Evolutionary conservation across 2,797 vertebrate genomes (phyloP).

Genomic region (Chelonia mydas): DNA sequence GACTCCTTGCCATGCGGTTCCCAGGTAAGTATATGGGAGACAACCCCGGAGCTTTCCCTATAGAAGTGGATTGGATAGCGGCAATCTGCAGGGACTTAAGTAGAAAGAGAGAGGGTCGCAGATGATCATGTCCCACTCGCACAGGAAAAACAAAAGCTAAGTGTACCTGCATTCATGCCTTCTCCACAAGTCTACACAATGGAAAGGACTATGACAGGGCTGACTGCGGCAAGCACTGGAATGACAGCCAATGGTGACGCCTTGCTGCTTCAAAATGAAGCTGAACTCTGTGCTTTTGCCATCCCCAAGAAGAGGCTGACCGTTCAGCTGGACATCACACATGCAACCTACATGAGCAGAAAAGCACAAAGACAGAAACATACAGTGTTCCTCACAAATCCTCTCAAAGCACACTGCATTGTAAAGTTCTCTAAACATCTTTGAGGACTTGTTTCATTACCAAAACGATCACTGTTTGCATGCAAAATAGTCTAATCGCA

Average conservation of each 20-base stretch:
- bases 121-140: background rate
- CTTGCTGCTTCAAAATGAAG: constrained; percentile 79
- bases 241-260: constrained; percentile 82
- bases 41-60: background rate
- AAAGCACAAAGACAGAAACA: background rate
- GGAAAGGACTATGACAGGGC: constrained; percentile 85
- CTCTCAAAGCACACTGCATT: background rate
- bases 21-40: background rate
- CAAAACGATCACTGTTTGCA: background rate
- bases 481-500: background rate
- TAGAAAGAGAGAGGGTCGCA: constrained; percentile 1
- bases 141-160: background rate
- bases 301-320: constrained; percentile 83
- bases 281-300: constrained; percentile 81
- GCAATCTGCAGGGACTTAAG: background rate
- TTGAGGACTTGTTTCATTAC: background rate
- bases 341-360: constrained; percentile 83
- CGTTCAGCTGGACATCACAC: constrained; percentile 86
- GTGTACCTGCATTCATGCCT: constrained; percentile 88
- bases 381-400: background rate
- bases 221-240: constrained; percentile 85
- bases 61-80: background rate
- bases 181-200: constrained; percentile 90
- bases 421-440: background rate
- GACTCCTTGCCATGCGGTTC: background rate